Conservation (phyloP, 2,113 vertebrate genomes). For the Indicator maculatus region DNA sequence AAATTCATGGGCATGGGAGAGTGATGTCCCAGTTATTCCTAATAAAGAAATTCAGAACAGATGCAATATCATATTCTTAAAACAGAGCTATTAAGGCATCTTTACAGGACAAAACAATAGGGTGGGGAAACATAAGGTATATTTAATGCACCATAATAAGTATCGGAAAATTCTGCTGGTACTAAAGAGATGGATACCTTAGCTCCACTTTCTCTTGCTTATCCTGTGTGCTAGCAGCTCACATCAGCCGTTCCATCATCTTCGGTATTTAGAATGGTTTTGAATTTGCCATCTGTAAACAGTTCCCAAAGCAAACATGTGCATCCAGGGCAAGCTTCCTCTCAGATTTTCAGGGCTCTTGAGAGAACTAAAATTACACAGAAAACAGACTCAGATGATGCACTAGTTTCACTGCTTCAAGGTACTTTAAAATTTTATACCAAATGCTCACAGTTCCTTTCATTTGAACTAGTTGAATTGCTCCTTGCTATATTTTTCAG, state of each 20-base stretch:
- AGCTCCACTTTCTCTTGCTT: rapidly evolving
- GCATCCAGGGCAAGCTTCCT: background rate
- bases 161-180: background rate
- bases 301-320: rapidly evolving
- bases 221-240: background rate
- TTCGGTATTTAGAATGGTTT: background rate
- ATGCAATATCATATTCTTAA: background rate
- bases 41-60: constrained; percentile 4
- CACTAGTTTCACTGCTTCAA: background rate
- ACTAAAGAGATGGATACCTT: background rate
- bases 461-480: background rate
- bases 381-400: background rate
- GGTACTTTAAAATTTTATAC: background rate
- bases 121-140: background rate
- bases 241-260: background rate
- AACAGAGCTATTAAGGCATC: background rate
- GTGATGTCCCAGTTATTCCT: background rate
- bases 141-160: background rate
- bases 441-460: background rate
- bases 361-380: background rate
- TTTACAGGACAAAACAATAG: background rate
- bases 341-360: background rate
- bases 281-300: background rate
- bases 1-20: background rate
- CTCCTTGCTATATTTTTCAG: background rate